phyloP scores from a whole-genome alignment of 2,888 invertebrate genomes.

The Eupithecia inturbata region DNA sequence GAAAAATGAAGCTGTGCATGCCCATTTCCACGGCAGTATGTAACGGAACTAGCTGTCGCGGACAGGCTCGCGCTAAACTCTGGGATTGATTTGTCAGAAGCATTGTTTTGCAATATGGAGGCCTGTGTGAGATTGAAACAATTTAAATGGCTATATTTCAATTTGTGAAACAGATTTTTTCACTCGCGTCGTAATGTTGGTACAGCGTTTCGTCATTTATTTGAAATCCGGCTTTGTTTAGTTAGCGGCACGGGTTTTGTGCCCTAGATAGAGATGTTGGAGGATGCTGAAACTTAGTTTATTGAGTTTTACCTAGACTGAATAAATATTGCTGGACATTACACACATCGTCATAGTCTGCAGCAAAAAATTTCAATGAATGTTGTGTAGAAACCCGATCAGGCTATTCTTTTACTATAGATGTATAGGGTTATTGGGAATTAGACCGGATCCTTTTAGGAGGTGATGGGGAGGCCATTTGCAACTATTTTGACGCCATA shows the following conservation, averaged over 20 bases:
- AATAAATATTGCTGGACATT: not conserved
- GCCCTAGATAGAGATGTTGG: not conserved
- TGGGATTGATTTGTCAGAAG: conserved; percentile 67
- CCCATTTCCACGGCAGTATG: conserved; percentile 21
- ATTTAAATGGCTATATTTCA: conserved; percentile 42
- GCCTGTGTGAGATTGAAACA: conserved; percentile 42
- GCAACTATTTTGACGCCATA: too few relatives aligned
- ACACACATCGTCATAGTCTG: too few relatives aligned
- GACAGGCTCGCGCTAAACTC: conserved; percentile 56
- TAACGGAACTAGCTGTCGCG: conserved; percentile 57
- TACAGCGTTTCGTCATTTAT: conserved; percentile 33
- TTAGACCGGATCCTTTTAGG: too few relatives aligned
- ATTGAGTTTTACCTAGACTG: not conserved
- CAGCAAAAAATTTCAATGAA: too few relatives aligned
- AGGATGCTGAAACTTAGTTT: not conserved
- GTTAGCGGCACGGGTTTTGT: not conserved
- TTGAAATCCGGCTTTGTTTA: conserved; percentile 22
- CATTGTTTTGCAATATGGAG: conserved; percentile 54
- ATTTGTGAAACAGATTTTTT: conserved; percentile 38
- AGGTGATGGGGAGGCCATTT: too few relatives aligned
- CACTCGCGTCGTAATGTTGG: conserved; percentile 31
- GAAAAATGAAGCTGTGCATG: conserved; percentile 26
- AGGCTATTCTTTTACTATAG: not conserved
- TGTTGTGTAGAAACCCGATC: not conserved
- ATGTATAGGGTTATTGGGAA: too few relatives aligned